Percentiles rank a stretch among this genome's conserved stretches.
Conservation (phyloP, 2,888 invertebrate species). For the Euphydryas editha region DNA sequence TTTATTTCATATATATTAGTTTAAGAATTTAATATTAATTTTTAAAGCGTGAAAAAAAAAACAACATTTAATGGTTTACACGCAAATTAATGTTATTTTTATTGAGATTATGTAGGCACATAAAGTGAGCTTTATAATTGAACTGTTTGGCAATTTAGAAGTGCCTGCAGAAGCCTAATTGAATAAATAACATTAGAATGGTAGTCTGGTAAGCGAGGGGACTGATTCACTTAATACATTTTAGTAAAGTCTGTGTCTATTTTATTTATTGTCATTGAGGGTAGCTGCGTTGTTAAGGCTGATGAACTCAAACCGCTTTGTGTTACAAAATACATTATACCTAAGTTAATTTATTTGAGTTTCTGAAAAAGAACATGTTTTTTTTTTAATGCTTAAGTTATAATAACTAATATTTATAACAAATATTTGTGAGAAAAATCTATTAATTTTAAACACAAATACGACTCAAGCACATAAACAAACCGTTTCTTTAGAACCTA, state of each 20-base stretch:
- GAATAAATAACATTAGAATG: conserved; percentile 4
- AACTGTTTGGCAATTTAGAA: conserved; percentile 3
- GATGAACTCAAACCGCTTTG: neutral
- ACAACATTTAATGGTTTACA: no score
- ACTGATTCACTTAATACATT: neutral
- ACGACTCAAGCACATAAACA: no score
- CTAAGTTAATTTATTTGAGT: neutral
- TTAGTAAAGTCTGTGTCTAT: neutral
- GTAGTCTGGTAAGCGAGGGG: neutral
- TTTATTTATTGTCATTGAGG: neutral
- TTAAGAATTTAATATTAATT: no score
- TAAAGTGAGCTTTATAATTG: neutral
- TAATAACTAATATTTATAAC: neutral
- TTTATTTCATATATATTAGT: no score
- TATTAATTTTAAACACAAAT: no score
- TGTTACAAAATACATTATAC: neutral
- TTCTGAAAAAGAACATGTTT: neutral
- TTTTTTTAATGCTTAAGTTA: neutral
- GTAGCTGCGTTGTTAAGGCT: neutral
- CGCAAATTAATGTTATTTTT: neutral
- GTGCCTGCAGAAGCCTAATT: conserved; percentile 5
- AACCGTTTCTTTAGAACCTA: neutral
- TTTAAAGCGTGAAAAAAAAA: no score
- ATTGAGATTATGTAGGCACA: neutral
- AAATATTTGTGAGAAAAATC: no score